Evolutionary conservation across 2,888 invertebrate species (phyloP).

Genomic region (Drosophila nigritarsus): DNA sequence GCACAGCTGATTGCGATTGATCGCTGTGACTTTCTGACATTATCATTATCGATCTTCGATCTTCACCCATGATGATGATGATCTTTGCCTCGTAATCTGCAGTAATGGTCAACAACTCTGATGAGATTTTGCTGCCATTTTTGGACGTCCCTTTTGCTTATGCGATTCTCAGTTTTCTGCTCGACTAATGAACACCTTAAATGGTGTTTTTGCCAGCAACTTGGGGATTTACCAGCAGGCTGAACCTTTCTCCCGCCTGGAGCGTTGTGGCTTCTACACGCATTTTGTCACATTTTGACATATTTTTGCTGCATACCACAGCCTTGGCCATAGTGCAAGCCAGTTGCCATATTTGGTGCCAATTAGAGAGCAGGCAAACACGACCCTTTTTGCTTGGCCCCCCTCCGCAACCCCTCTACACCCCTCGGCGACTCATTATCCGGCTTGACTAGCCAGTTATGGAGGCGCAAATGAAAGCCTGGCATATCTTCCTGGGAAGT

Average conservation of each 20-base stretch:
- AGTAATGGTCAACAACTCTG: conserved; percentile 76
- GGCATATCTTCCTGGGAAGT: conserved; percentile 70
- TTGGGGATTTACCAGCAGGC: conserved; percentile 46
- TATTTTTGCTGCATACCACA: conserved; percentile 67
- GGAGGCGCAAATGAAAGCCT: conserved; percentile 83
- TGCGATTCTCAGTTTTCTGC: conserved; percentile 15
- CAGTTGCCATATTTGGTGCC: conserved; percentile 78
- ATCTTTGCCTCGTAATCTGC: conserved; percentile 59
- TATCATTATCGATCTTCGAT: conserved; percentile 40
- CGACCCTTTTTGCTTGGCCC: conserved; percentile 68
- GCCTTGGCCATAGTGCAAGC: conserved; percentile 47
- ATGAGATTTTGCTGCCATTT: conserved; percentile 83
- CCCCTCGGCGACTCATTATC: conserved; percentile 48
- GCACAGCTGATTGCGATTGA: conserved; percentile 40
- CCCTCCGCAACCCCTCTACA: not conserved
- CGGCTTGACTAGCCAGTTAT: conserved; percentile 73
- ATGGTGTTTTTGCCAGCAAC: conserved; percentile 52
- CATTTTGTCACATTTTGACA: conserved; percentile 82
- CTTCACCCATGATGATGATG: conserved; percentile 30
- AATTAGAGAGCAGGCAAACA: conserved; percentile 70
- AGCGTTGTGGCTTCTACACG: conserved; percentile 53
- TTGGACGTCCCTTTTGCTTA: conserved; percentile 65
- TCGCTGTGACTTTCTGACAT: conserved; percentile 38
- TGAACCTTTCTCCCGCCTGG: conserved; percentile 44
- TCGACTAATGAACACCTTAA: conserved; percentile 78